A percentile compares a stretch with the other conserved stretches of the same genome.
These are phyloP conservation scores for Festucalex cinctus DNA, from an alignment of 2,113 vertebrate species.

Conservation along the genomic window DNA sequence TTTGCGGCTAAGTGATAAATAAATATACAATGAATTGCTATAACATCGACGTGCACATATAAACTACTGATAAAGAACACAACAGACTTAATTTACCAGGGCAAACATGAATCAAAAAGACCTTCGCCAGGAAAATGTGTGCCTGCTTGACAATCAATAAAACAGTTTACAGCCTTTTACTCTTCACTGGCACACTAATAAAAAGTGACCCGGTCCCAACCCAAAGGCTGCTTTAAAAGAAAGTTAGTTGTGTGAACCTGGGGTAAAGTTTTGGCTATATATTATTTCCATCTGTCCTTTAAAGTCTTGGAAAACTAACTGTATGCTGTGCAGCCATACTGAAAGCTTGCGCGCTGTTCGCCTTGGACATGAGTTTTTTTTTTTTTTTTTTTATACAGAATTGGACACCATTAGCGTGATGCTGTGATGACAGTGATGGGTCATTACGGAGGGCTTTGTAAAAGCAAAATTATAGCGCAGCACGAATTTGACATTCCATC, in stretches of 20 bases:
- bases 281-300: neutral
- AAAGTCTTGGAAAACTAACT: neutral
- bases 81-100: neutral
- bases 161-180: constrained; percentile 4
- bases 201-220: neutral
- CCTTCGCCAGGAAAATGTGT: neutral
- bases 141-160: constrained; percentile 4
- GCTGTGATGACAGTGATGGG: constrained; percentile 40
- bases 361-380: neutral
- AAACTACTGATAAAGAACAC: neutral
- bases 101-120: neutral
- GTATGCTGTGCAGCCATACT: neutral
- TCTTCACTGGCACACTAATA: neutral
- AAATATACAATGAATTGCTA: neutral
- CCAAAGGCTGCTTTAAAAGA: neutral
- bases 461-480: constrained; percentile 52
- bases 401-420: constrained; percentile 32
- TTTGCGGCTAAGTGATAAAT: neutral
- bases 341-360: neutral
- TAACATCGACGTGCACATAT: neutral
- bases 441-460: constrained; percentile 47
- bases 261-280: neutral
- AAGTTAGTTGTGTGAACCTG: neutral
- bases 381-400: neutral
- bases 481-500: constrained; percentile 31